Evolutionary conservation across 2,113 vertebrate species (phyloP).

Genomic region (Himantopus leucocephalus): DNA sequence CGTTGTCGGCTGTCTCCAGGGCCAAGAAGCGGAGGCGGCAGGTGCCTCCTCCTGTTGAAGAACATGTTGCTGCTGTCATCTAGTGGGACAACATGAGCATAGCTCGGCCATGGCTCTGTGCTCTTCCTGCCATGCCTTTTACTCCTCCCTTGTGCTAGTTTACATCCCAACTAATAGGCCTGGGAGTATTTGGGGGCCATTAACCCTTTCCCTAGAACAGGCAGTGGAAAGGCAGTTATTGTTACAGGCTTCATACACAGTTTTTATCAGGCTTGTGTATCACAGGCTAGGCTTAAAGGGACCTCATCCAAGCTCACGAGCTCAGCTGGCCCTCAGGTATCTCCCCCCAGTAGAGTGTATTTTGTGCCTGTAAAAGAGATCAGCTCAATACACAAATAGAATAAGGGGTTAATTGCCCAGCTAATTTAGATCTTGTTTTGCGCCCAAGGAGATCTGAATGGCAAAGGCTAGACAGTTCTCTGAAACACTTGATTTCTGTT

Average conservation of each 20-base stretch:
- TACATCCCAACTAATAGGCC: background rate
- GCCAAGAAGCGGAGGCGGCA: background rate
- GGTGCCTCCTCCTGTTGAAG: background rate
- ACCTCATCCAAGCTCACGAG: background rate
- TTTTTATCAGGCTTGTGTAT: background rate
- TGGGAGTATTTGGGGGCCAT: background rate
- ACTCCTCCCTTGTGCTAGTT: background rate
- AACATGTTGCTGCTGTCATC: conserved; percentile 46
- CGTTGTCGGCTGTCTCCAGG: background rate
- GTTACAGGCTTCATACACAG: background rate
- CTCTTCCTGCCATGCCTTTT: background rate
- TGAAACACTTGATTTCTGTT: background rate
- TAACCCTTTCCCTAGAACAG: background rate
- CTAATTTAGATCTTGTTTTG: background rate
- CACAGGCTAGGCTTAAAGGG: background rate
- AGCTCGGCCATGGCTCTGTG: background rate
- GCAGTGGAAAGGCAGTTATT: background rate
- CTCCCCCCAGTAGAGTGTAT: background rate
- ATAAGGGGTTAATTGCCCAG: background rate
- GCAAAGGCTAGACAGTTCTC: background rate
- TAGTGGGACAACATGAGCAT: conserved; percentile 3
- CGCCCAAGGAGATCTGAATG: background rate
- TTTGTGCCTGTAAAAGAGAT: background rate
- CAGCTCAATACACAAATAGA: background rate
- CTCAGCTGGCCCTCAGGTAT: background rate